Conservation (phyloP, 2,113 vertebrate genomes). For the Dunckerocampus dactyliophorus region DNA sequence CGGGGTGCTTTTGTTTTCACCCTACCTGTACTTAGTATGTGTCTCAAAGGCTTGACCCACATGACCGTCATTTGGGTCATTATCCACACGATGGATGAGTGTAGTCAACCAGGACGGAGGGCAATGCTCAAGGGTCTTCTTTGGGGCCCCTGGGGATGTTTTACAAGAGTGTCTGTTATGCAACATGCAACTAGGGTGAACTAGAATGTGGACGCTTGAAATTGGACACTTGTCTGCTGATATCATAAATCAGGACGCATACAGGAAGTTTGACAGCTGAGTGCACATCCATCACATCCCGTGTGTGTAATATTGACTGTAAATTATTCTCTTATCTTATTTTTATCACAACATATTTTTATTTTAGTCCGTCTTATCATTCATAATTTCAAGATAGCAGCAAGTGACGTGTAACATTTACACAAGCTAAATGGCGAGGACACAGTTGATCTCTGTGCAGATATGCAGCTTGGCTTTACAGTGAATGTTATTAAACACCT, state of each 20-base stretch:
- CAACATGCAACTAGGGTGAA: constrained; percentile 4
- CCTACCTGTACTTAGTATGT: not conserved
- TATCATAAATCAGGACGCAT: too few species aligned
- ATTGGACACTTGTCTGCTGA: too few species aligned
- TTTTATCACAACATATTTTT: not conserved
- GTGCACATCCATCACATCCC: too few species aligned
- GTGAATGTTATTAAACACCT: too few species aligned
- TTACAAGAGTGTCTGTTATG: constrained; percentile 6
- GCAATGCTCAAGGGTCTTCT: constrained; percentile 21
- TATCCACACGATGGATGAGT: constrained; percentile 47
- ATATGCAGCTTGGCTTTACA: too few species aligned
- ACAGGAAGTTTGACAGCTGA: too few species aligned
- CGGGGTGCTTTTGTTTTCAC: not conserved
- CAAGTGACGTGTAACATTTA: too few species aligned
- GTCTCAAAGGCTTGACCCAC: constrained; percentile 10
- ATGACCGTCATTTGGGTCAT: constrained; percentile 70
- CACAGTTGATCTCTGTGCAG: too few species aligned
- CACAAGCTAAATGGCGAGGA: too few species aligned
- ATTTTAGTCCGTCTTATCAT: not conserved
- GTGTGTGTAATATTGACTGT: not conserved
- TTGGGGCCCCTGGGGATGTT: constrained; percentile 1
- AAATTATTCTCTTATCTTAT: constrained; percentile 17
- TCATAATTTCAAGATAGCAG: too few species aligned
- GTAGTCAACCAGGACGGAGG: constrained; percentile 34
- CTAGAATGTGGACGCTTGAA: not conserved